Evolutionary conservation across 1,140 invertebrate species (phyloP), one percentile per base, ranked within the genome.

Genomic region (Eubasilissa regina): DNA sequence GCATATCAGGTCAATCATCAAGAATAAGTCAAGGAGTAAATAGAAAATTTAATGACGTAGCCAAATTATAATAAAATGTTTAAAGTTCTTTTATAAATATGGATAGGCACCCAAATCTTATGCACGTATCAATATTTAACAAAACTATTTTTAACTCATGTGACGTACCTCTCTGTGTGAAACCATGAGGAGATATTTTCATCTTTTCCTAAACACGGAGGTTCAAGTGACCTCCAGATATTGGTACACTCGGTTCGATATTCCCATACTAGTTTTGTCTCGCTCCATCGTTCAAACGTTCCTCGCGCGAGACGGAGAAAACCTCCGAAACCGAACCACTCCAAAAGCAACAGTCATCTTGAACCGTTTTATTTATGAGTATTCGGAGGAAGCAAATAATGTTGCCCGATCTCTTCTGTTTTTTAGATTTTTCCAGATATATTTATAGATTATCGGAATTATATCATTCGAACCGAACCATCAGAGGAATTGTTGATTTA

Each of bases 191-290:
- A 78, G 51, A 72, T 82, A 79, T 82, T 76, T 79, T 60, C 77
- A 82, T 76, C 78, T 79, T 79, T 79, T 74, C 81, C 78, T 77
- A 82, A 82, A 70, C 77, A 77, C 51, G 75, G 75, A 79, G 77
- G 78, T 82, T 79, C 66, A 79, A 82, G 78, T 82, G 81, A 82
- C 81, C 81, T 82, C 81, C 77, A 82, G 81, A 82, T 77, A 79
- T 82, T 55, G 56, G 75, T 56, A 60, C 12, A 64, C 48, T 51
- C 73, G 66, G 53, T 74, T 62, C 68, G 75, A 82, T 77, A 79
- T 76, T 70, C 66, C 21, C 45, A 19, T 48, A 9, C 10, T 17
- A 48, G 17, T 21, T 19, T 58, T 21, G 48, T 78, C 72, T 75
- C 66, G 4, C 64, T 74, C 62, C 6, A 11, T 15, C 17, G 8